A percentile compares a stretch with the other conserved stretches of the same genome.
Evolutionary conservation across 2,888 invertebrate genomes (phyloP).

Genomic region (Pachycephus smyrnensis): DNA sequence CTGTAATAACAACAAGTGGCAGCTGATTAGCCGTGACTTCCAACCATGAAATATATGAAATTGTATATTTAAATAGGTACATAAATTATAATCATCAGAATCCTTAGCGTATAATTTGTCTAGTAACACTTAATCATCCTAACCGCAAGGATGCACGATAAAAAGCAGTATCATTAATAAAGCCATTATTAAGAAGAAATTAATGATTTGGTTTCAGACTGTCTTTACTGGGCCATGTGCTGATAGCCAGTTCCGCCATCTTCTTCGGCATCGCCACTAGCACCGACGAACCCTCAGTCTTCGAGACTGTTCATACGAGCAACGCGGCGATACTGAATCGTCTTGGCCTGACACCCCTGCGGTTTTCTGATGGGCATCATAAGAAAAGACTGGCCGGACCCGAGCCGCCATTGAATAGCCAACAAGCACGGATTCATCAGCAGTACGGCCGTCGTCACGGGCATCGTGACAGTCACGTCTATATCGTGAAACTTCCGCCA

Average conservation of each 20-base stretch:
- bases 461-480: conserved; percentile 82
- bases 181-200: neutral
- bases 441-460: conserved; percentile 58
- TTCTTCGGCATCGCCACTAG: conserved; percentile 16
- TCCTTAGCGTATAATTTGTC: neutral
- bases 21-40: neutral
- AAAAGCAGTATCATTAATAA: neutral
- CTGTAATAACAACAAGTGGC: conserved; percentile 16
- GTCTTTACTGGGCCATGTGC: conserved; percentile 27
- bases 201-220: conserved; percentile 37
- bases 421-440: conserved; percentile 47
- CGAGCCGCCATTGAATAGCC: conserved; percentile 53
- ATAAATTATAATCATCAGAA: neutral
- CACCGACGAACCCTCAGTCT: conserved; percentile 32
- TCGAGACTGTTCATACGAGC: conserved; percentile 68
- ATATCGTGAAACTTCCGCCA: conserved; percentile 88
- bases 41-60: neutral
- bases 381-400: conserved; percentile 80
- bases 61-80: neutral
- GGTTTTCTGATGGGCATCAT: conserved; percentile 82
- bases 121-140: neutral
- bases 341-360: conserved; percentile 80
- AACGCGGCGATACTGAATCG: conserved; percentile 80
- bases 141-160: neutral
- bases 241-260: conserved; percentile 17